Evolutionary conservation across 2,888 invertebrate species (phyloP).

Genomic region (Calliopum simillimum): DNA sequence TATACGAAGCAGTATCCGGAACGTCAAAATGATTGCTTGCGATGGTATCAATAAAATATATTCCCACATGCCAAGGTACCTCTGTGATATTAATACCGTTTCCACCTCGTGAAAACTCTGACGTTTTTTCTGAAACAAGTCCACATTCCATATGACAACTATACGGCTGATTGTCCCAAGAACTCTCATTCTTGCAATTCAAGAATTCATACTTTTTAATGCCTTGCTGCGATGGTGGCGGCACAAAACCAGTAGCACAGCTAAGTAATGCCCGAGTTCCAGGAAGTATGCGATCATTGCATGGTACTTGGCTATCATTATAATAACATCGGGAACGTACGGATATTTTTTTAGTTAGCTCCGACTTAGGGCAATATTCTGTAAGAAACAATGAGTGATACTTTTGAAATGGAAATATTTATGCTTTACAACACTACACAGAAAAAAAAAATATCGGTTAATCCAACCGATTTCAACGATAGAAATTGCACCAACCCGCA

Average conservation of each 20-base stretch:
- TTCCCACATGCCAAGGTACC: too few species aligned
- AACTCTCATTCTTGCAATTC: conserved; percentile 7
- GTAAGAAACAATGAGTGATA: not conserved
- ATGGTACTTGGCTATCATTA: not conserved
- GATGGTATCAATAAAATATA: conserved; percentile 13
- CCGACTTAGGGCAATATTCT: conserved; percentile 32
- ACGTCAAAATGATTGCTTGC: conserved; percentile 23
- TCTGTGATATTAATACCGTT: too few species aligned
- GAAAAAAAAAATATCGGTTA: too few species aligned
- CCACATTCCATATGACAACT: conserved; percentile 20
- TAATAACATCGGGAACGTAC: conserved; percentile 22
- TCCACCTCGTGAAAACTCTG: conserved; percentile 40
- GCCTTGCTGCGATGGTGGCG: not conserved
- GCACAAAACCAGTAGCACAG: too few species aligned
- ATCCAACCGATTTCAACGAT: too few species aligned
- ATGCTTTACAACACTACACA: too few species aligned
- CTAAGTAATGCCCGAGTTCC: too few species aligned
- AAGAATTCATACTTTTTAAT: too few species aligned
- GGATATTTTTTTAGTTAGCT: conserved; percentile 25
- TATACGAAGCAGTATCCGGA: conserved; percentile 42
- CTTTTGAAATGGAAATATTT: too few species aligned
- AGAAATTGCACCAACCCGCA: too few species aligned
- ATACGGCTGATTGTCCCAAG: conserved; percentile 2
- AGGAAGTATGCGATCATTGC: conserved; percentile 16
- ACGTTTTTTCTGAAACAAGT: conserved; percentile 4